Conservation (phyloP, 2,888 invertebrate genomes). For the Drepanosiphum platanoidis region DNA sequence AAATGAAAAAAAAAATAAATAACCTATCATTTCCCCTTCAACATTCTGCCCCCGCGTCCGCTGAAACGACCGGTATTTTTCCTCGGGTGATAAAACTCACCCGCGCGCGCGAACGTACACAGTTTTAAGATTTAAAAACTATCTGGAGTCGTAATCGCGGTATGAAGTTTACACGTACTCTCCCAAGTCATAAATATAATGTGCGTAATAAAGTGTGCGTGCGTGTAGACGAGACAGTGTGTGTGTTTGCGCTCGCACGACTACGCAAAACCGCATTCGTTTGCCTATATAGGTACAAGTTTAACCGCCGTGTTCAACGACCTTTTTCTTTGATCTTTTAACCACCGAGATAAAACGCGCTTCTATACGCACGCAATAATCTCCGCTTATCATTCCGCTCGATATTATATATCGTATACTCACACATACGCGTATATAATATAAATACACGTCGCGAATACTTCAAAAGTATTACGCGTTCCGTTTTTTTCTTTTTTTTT, state of each 20-base stretch:
- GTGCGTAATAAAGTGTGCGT: neutral
- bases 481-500: neutral
- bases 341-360: neutral
- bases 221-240: no score
- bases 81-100: neutral
- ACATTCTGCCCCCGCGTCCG: neutral
- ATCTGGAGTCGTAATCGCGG: neutral
- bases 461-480: neutral
- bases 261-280: neutral
- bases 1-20: neutral
- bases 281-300: neutral
- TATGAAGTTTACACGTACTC: neutral
- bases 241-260: neutral
- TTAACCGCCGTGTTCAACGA: conserved; percentile 3
- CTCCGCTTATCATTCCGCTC: neutral
- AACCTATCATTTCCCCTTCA: neutral
- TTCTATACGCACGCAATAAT: neutral
- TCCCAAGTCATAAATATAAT: neutral
- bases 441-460: neutral
- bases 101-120: neutral
- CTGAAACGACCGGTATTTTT: neutral
- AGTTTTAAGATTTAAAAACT: neutral
- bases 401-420: no score
- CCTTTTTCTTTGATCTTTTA: conserved; percentile 24
- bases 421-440: no score